A percentile compares a stretch with the other conserved stretches of the same genome.
Evolutionary conservation across 2,113 vertebrate genomes (phyloP).

Genomic region (Archocentrus centrarchus): DNA sequence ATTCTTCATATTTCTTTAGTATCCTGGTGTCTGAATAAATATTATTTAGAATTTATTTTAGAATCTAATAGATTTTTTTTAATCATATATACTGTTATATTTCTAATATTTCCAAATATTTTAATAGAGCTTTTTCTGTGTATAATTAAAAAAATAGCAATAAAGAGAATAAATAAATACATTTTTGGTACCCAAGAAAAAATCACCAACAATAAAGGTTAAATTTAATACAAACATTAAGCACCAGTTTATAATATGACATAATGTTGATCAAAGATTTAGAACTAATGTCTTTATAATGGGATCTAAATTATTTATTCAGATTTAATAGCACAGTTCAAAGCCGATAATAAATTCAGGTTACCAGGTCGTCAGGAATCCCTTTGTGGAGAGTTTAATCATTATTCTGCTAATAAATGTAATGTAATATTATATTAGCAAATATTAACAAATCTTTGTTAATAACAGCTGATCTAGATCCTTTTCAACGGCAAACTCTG

Average conservation of each 20-base stretch:
- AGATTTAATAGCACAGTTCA: neutral
- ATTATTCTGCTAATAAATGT: neutral
- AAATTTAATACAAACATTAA: neutral
- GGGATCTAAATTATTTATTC: neutral
- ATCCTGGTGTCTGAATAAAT: neutral
- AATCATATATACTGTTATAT: neutral
- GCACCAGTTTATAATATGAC: neutral
- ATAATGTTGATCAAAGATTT: neutral
- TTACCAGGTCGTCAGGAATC: neutral
- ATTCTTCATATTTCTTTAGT: neutral
- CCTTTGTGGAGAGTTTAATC: neutral
- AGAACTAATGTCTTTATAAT: neutral
- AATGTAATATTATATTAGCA: neutral
- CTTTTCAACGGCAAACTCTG: no score
- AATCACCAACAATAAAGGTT: neutral
- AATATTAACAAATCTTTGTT: no score
- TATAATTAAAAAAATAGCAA: neutral
- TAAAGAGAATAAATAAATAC: neutral
- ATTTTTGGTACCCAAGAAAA: neutral
- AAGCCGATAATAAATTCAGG: neutral
- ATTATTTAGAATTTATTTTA: neutral
- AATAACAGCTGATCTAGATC: no score
- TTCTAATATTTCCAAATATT: neutral
- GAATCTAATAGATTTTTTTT: fast-evolving
- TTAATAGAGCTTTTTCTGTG: neutral